These are phyloP conservation scores for Nineta flava DNA, from an alignment of 2,888 invertebrate species.

Conservation along the genomic window DNA sequence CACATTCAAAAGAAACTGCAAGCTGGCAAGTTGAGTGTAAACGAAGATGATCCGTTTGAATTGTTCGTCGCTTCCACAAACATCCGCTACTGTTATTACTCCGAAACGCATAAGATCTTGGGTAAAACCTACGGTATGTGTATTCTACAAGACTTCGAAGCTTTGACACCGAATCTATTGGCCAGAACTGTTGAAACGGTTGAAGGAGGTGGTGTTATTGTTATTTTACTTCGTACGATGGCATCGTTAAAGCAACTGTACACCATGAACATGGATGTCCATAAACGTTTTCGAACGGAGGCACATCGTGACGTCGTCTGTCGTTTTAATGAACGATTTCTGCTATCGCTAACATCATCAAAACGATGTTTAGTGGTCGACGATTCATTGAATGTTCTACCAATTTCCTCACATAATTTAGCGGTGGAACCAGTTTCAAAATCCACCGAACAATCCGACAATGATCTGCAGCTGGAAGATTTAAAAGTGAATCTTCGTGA, in stretches of 20 bases:
- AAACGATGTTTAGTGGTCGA: constrained; percentile 84
- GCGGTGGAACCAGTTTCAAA: constrained; percentile 58
- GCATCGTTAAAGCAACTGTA: constrained; percentile 85
- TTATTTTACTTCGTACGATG: constrained; percentile 72
- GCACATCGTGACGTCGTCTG: constrained; percentile 82
- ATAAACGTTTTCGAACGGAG: constrained; percentile 87
- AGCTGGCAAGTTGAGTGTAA: constrained; percentile 72
- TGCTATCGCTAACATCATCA: constrained; percentile 79
- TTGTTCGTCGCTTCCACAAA: constrained; percentile 89
- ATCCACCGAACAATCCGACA: constrained; percentile 29
- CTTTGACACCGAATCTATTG: constrained; percentile 88
- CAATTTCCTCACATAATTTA: constrained; percentile 77
- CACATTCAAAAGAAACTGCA: constrained; percentile 67
- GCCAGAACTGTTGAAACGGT: constrained; percentile 96
- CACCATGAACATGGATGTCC: constrained; percentile 97
- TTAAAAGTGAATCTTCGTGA: constrained; percentile 73
- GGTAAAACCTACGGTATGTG: constrained; percentile 69
- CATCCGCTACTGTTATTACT: constrained; percentile 93
- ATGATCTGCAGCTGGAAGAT: constrained; percentile 47
- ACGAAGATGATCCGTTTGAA: constrained; percentile 94
- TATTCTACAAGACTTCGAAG: constrained; percentile 75
- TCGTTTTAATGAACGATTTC: constrained; percentile 91
- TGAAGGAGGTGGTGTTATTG: constrained; percentile 77
- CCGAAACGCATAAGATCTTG: constrained; percentile 92
- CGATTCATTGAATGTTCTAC: constrained; percentile 81